Percentiles rank a stretch among this genome's conserved stretches.
Conservation (phyloP, 2,113 vertebrate genomes). For the Esox niger region DNA sequence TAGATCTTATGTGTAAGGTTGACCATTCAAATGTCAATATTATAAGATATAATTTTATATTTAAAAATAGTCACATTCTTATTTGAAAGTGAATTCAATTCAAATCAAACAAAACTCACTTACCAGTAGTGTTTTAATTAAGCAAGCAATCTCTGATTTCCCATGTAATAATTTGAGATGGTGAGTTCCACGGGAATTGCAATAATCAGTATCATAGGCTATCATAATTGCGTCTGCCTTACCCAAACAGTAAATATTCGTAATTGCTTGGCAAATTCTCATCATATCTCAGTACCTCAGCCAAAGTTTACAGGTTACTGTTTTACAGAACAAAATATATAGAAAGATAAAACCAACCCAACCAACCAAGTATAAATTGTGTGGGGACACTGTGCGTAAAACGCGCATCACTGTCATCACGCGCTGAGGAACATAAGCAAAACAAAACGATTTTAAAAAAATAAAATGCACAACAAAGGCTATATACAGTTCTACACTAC, state of each 20-base stretch:
- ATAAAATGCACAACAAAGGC: neutral
- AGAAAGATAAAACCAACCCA: neutral
- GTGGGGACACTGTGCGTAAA: conserved; percentile 1
- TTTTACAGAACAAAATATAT: too few relatives aligned
- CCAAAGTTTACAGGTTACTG: neutral
- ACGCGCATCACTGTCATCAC: conserved; percentile 3
- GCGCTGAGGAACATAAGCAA: neutral
- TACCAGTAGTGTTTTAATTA: too few relatives aligned
- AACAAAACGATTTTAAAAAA: neutral
- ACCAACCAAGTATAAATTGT: neutral
- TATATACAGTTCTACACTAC: neutral
- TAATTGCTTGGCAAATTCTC: neutral
- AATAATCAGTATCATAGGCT: neutral
- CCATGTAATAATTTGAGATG: too few relatives aligned
- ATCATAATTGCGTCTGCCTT: neutral
- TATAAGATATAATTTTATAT: too few relatives aligned
- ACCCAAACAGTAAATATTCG: neutral
- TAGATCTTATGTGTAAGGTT: too few relatives aligned
- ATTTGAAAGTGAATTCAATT: too few relatives aligned
- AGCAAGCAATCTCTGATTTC: too few relatives aligned
- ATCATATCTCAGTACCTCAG: neutral
- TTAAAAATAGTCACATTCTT: too few relatives aligned
- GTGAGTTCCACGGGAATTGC: neutral
- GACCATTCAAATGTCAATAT: too few relatives aligned
- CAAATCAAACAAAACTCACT: too few relatives aligned